phyloP scores from a whole-genome alignment of 2,113 vertebrate genomes.

The Anas platyrhynchos region DNA sequence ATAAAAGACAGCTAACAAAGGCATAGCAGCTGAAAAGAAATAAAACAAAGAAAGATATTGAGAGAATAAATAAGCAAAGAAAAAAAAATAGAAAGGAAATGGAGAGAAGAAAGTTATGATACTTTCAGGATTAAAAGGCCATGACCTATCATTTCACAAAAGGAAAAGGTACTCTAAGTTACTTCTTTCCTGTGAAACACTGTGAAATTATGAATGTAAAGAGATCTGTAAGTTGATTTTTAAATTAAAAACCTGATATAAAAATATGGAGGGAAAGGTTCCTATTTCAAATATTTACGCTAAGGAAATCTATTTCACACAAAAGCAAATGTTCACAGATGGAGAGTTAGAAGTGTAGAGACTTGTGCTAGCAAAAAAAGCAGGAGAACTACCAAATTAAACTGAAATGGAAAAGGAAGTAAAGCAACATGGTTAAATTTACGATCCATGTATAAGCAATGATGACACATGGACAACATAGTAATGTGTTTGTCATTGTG shows the following conservation, averaged over 20 bases:
- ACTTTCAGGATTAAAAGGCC: not conserved
- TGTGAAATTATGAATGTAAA: not conserved
- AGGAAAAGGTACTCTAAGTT: not conserved
- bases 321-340: not conserved
- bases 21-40: not conserved
- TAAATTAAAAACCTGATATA: not conserved
- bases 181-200: not conserved
- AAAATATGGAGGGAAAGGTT: not conserved
- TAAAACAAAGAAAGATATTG: not conserved
- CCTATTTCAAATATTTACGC: slow-evolving; percentile 16
- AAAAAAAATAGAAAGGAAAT: not conserved
- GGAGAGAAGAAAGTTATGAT: not conserved
- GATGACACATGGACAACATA: not conserved
- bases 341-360: not conserved
- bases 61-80: not conserved
- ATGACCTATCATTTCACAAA: not conserved
- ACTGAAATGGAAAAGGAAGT: not conserved
- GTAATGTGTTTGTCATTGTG: not conserved
- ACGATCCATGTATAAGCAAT: not conserved
- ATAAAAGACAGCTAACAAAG: not conserved
- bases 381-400: not conserved
- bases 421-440: not conserved
- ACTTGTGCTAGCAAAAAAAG: not conserved
- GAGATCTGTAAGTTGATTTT: not conserved
- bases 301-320: not conserved